Evolutionary conservation across 2,888 invertebrate species (phyloP), one percentile per base, ranked within the genome.

Genomic region (Neocrepidodera transversa): DNA sequence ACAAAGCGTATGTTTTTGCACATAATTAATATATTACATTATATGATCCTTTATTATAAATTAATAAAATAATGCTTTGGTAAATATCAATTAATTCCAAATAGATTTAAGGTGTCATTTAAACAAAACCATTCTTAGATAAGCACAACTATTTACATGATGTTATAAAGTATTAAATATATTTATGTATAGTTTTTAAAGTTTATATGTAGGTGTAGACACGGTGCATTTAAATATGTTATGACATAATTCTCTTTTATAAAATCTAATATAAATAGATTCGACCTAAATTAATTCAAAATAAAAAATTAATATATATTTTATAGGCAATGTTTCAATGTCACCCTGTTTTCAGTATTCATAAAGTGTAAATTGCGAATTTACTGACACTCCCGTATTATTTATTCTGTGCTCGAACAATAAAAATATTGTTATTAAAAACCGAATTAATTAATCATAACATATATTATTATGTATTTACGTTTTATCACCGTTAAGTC

Each of bases 311-410:
- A 53, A 45, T 35, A 38, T 35, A 51, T 38, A 53, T 16, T 43
- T 52, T 32, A 61, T 50, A 43, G 40, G 30, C 52, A 30, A 36
- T 35, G 1, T 49, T 48, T 61, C 61, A 61, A 61, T 61, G 57
- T 50, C 57, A 50, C 57, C 57, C 53, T 57, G 50, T 61, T 57
- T n/a, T 56, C 49, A 17, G 40, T 40, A 40, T 40, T 40, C 40
- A 54, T 59, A 49, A 42, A 43, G 43, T 49, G 54, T 36, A 49
- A 48, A 54, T 54, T 59, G 57, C 17, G 17, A 14, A 50, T 50
- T 38, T 45, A 50, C 11, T 40, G 42, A 51, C 60, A 56, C 56
- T 56, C 59, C 59, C 49, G 16, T 28, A 14, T 23, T 48, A 17
- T 23, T 14, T 42, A 52, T 52, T 52, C 40, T 30, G 17, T 18